Percentiles rank a stretch among this genome's conserved stretches.
These are phyloP conservation scores for Thamnophis sirtalis DNA, from an alignment of 2,113 vertebrate genomes.

Conservation along the genomic window DNA sequence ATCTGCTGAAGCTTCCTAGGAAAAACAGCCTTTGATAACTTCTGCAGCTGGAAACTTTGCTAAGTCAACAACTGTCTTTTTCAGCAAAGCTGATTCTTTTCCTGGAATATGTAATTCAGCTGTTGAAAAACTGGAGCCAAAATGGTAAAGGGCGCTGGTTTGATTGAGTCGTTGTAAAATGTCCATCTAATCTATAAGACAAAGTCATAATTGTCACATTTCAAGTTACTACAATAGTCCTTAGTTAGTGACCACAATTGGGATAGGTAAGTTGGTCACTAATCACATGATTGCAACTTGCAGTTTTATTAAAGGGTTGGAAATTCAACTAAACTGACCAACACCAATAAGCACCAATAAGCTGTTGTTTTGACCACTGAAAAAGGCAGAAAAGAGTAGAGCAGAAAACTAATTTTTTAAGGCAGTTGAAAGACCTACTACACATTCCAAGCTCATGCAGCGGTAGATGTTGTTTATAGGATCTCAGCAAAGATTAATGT, in stretches of 20 bases:
- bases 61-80: not conserved
- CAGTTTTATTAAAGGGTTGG: not conserved
- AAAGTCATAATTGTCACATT: not conserved
- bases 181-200: not conserved
- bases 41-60: not conserved
- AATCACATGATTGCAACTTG: not conserved
- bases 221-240: not conserved
- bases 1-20: not conserved
- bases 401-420: not conserved
- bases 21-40: not conserved
- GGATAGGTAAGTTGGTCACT: not conserved
- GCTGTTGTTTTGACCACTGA: not conserved
- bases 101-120: not conserved
- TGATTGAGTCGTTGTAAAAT: not conserved
- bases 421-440: not conserved
- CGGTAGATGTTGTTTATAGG: not conserved
- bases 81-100: not conserved
- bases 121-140: not conserved
- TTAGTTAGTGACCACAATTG: not conserved
- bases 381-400: not conserved
- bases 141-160: not conserved
- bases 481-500: not conserved
- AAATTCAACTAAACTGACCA: not conserved
- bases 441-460: not conserved
- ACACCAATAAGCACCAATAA: not conserved